Evolutionary conservation across 2,113 vertebrate genomes (phyloP), one percentile per base, ranked within the genome.

Genomic region (Centropus bengalensis): DNA sequence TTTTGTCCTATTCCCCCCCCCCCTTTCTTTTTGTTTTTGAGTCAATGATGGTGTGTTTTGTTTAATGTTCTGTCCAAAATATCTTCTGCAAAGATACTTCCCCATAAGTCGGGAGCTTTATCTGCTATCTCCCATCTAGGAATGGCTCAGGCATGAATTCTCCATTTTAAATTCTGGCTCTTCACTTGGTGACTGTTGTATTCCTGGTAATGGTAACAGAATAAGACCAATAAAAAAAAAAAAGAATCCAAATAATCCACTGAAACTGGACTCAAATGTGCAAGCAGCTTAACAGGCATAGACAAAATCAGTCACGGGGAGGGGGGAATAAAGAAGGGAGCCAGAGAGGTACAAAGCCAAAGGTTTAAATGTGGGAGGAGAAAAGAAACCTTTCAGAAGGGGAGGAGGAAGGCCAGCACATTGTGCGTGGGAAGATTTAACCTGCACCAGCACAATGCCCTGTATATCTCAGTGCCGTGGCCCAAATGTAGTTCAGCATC

Each of bases 211-310:
- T 1, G 4, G 22, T 33, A 67, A 36, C 24, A 63, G 47, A 68
- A 79, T 3, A 1, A 71, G 75, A 47, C 36, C 3, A 59, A 22
- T 23, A 33, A 40, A 55, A 36, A 7, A 33, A 40, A 55, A 36
- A 7, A 83, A 84, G 52, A 89, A 45, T 20, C 26, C 52, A 66
- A 38, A 51, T 30, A 78, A 56, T 47, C n/a, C 23, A 38, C n/a
- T 62, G 36, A 73, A 80, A 69, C 8, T 12, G 40, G 40, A 78
- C 5, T 56, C 16, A 20, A 59, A 42, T 12, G 13, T 81, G 32
- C 2, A 8, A 70, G 33, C 33, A 3, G 4, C 15, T 15, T 38
- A 1, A 4, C 1, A 1, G 47, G 17, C 18, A 44, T 4, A 56
- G 47, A 49, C 52, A 51, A 70, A 86, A 36, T 15, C 28, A 32